phyloP scores from a whole-genome alignment of 2,797 vertebrate genomes.

The Rousettus madagascariensis region DNA sequence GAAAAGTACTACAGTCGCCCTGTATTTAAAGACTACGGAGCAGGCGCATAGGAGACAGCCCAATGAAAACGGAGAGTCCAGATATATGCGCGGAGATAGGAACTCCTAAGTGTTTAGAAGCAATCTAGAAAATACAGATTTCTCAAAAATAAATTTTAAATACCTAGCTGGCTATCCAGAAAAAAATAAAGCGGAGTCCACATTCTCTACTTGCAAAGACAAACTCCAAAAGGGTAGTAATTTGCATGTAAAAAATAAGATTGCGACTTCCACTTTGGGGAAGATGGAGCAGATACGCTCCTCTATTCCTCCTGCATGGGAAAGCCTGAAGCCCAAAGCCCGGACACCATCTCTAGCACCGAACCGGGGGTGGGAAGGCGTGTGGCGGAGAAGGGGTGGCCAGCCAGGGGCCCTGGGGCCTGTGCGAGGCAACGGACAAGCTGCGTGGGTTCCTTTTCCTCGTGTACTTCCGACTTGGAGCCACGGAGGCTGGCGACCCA shows the following conservation, averaged over 20 bases:
- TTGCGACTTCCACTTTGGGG: neutral
- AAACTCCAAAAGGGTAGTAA: neutral
- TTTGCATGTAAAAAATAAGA: neutral
- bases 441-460: neutral
- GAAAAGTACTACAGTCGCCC: neutral
- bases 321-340: neutral
- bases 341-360: too few species aligned
- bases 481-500: neutral
- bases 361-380: too few species aligned
- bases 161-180: neutral
- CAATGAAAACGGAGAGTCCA: neutral
- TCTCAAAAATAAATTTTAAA: neutral
- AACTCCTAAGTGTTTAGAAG: neutral
- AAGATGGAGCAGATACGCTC: neutral
- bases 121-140: neutral
- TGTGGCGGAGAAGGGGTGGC: neutral
- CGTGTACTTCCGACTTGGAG: neutral
- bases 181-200: neutral
- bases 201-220: neutral
- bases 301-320: neutral
- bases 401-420: neutral
- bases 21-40: neutral
- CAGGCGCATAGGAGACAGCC: neutral
- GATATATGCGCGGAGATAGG: neutral
- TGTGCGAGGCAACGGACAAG: neutral